Evolutionary conservation across 2,797 vertebrate species (phyloP).

Genomic region (Eremophila alpestris): DNA sequence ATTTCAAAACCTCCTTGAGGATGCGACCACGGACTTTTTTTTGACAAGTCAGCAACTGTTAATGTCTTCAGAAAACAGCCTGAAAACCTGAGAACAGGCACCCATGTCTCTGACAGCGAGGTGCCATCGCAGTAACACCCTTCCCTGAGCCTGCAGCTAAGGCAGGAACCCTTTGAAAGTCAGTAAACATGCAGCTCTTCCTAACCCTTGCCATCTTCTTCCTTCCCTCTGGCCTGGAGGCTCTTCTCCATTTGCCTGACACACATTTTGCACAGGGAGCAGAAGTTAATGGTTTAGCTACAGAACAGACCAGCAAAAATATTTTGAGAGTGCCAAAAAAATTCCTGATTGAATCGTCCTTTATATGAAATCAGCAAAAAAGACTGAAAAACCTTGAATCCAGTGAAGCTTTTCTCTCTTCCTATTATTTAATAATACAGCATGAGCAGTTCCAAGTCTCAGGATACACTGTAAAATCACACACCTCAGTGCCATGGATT

Average conservation of each 20-base stretch:
- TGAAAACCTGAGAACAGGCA: background rate
- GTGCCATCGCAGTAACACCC: background rate
- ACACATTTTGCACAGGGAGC: background rate
- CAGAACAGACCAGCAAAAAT: background rate
- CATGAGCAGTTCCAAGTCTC: background rate
- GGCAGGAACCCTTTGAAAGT: background rate
- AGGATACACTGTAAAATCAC: background rate
- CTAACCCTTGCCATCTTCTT: background rate
- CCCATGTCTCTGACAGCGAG: background rate
- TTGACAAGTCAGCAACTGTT: slow-evolving; percentile 34
- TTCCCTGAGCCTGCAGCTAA: background rate
- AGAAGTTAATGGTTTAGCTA: background rate
- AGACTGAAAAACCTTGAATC: background rate
- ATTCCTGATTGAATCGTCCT: background rate
- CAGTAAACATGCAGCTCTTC: background rate
- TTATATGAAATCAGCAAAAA: fast-evolving
- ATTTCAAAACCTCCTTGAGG: background rate
- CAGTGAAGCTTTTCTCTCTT: background rate
- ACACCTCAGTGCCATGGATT: background rate
- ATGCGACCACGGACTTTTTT: background rate
- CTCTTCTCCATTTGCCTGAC: background rate
- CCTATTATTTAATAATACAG: background rate
- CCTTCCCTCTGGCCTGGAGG: background rate
- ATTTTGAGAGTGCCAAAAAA: background rate
- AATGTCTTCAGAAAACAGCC: background rate